Conservation (phyloP, 2,888 invertebrate genomes). For the Emmelina monodactyla region DNA sequence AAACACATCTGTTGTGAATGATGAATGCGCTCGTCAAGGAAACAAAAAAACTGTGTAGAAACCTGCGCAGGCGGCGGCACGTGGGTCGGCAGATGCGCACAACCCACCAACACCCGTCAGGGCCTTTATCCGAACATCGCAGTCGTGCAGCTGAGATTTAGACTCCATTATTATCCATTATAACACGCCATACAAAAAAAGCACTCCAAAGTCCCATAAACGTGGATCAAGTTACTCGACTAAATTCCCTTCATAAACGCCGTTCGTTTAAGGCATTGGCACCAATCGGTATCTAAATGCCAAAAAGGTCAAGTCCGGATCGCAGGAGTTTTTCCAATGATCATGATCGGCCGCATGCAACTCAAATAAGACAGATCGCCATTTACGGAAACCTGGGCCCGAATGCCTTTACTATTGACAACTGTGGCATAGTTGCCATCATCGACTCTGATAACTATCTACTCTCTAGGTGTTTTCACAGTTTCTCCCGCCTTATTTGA, state of each 20-base stretch:
- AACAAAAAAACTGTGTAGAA: slow-evolving; percentile 43
- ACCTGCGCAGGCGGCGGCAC: slow-evolving; percentile 53
- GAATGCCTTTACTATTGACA: slow-evolving; percentile 43
- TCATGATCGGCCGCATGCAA: slow-evolving; percentile 44
- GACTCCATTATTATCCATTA: slow-evolving; percentile 28
- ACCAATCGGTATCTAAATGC: too few species aligned
- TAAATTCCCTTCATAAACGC: too few species aligned
- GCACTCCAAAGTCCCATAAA: too few species aligned
- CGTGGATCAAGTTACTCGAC: too few species aligned
- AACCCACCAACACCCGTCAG: slow-evolving; percentile 26
- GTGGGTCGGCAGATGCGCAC: slow-evolving; percentile 60
- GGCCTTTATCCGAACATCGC: slow-evolving; percentile 43
- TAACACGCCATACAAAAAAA: too few species aligned
- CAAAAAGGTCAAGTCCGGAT: slow-evolving; percentile 57
- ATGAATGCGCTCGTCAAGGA: slow-evolving; percentile 44
- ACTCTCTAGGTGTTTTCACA: slow-evolving; percentile 44
- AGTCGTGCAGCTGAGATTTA: slow-evolving; percentile 40
- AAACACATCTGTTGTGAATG: slow-evolving; percentile 52
- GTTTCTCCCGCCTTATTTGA: slow-evolving; percentile 42
- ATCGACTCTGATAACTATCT: slow-evolving; percentile 41
- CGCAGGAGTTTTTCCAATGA: slow-evolving; percentile 50
- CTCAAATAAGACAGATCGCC: slow-evolving; percentile 37
- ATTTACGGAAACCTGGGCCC: slow-evolving; percentile 51
- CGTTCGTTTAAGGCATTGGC: too few species aligned
- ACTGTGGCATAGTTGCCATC: slow-evolving; percentile 55